phyloP scores from a whole-genome alignment of 2,113 vertebrate genomes.

The Pelecanus crispus region DNA sequence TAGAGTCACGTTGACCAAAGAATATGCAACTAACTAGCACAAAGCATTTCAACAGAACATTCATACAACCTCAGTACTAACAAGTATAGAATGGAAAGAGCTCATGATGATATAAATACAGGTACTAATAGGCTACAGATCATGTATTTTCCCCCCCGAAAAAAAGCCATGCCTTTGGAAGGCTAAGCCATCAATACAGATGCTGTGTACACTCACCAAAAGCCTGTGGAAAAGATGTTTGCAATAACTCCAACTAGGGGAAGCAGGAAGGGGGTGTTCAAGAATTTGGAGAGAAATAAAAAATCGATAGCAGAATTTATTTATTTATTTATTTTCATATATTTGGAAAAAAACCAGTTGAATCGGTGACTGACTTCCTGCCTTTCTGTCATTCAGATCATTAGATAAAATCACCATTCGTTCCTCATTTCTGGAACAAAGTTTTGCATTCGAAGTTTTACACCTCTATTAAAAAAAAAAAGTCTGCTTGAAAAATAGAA shows the following conservation, averaged over 20 bases:
- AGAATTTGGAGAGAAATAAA: neutral
- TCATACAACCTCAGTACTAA: neutral
- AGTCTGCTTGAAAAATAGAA: neutral
- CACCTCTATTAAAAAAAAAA: neutral
- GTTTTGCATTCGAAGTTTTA: neutral
- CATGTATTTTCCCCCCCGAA: neutral
- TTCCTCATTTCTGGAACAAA: neutral
- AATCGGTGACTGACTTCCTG: neutral
- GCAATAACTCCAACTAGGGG: neutral
- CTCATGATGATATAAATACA: neutral
- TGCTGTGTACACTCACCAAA: neutral
- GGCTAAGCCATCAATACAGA: neutral
- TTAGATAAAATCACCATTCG: neutral
- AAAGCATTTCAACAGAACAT: neutral
- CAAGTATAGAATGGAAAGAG: neutral
- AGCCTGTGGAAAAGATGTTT: neutral
- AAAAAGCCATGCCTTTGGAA: neutral
- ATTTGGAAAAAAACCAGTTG: neutral
- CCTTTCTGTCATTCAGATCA: neutral
- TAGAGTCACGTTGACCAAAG: accelerated
- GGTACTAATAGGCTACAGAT: neutral
- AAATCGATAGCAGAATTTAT: neutral
- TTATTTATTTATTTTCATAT: neutral
- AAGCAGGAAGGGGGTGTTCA: accelerated
- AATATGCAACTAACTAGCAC: neutral